Base-by-base conservation (phyloP, 30 jellyfish, hydroid and myxozoan species). In the Pseudorhiza aurosa region DNA sequence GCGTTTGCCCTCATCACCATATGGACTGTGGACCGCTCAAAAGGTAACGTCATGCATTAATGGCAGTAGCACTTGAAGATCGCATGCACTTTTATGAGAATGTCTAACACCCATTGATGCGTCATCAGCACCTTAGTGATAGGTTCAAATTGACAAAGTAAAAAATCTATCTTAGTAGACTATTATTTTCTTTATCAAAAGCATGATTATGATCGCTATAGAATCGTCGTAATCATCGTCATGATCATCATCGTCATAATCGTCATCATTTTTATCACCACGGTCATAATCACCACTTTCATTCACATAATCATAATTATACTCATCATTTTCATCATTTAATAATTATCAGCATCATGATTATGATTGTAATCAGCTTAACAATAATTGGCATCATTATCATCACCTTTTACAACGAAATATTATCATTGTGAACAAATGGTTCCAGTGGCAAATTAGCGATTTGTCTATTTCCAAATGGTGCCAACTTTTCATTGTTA, bases 1-100 rank as follows among this genome's bases (percentile, higher is more conserved):
- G 95, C 77, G 43, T 17, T 0, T 83, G 95, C 42, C 77, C 72
- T 0, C 42, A 76, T 39, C 76, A 59, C 64, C 33, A 57, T 8
- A 53, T 80, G 43, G 26, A 63, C 0, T 80, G 91, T 27, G 72
- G 64, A 1, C 83, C 85, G 8, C 27, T 24, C 3, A 80, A 55
- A 45, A 21, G 51, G 91, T 80, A 37, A 62, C 77, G 36, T 15
- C 14, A 50, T 36, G 5, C 28, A 10, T 4, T 11, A 7, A 9
- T n/a, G 3, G 31, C 21, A 5, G 9, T 37, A 6, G 18, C 64
- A 14, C 57, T 8, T 14, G 53, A 8, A 4, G n/a, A n/a, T n/a
- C n/a, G n/a, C n/a, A n/a, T n/a, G n/a, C n/a, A n/a, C n/a, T n/a
- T n/a, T n/a, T n/a, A n/a, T n/a, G n/a, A n/a, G n/a, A n/a, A n/a